Base-by-base conservation (phyloP, 2,797 vertebrate genomes). In the Anguilla megastoma region DNA sequence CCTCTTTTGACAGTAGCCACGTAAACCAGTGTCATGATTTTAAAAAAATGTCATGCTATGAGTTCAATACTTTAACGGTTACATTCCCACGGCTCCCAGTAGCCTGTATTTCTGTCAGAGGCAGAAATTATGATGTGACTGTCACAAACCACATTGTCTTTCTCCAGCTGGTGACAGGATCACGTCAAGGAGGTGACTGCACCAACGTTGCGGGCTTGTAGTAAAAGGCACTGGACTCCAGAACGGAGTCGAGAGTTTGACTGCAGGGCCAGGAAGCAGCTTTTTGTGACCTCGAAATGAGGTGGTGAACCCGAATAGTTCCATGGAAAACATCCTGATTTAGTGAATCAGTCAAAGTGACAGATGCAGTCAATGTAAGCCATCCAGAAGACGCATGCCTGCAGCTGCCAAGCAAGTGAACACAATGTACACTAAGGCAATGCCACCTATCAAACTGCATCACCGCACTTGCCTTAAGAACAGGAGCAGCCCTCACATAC, bases 391-490 rank as follows among this genome's bases (percentile, higher is more conserved):
- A 82, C 0, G 21, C 41, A 21, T 2, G 45, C 41, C 45, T 82
- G 79, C 79, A 82, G 79, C 79, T 50, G 45, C 45, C 14, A 50
- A 21, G 45, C 41, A 48, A 82, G 41, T 50, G 45, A 82, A 27
- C 79, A 48, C 41, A 9, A 48, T 50, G 41, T 50, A 48, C 79
- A 50, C 30, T 45, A 41, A 45, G 74, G 74, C 79, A n/a, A 50
- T 82, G 45, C 50, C 16, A 82, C 79, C 18, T 82, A 82, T 82
- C 45, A 48, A 24, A 82, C 79, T 82, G 45, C 41, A 82, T 82
- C 79, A 82, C 21, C 45, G 45, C 41, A 82, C 45, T 48, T 9
- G 45, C 24, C 74, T 41, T 41, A 36, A 76, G 30, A 48, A 21
- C 76, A 80, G 7, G 63, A 80, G 18, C 41, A 18, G 76, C 21